Percentiles rank a stretch among this genome's conserved stretches.
phyloP scores from a whole-genome alignment of 2,797 vertebrate species.

The Parotocinclus haroldoi region DNA sequence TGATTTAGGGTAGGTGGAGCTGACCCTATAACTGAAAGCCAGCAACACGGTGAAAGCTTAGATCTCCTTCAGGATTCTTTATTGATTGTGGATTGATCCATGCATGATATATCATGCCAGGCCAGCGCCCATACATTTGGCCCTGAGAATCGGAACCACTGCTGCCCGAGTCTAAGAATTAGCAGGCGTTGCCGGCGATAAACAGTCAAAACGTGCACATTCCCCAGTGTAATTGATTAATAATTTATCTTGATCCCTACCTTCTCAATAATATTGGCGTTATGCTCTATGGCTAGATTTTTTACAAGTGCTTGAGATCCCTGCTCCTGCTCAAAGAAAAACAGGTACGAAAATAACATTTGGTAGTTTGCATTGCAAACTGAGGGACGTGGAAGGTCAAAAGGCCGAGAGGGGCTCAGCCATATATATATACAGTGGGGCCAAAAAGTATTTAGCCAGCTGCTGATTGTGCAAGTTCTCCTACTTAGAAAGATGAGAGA shows the following conservation, averaged over 20 bases:
- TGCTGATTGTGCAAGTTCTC: too few species aligned
- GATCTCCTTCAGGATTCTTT: constrained; percentile 29
- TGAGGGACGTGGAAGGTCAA: constrained; percentile 8
- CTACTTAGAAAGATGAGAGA: too few species aligned
- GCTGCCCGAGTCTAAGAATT: constrained; percentile 19
- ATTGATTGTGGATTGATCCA: constrained; percentile 21
- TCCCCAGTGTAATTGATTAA: constrained; percentile 39
- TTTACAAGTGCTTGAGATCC: too few species aligned
- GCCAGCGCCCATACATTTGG: constrained; percentile 19
- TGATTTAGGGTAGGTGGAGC: constrained; percentile 10
- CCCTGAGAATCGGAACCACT: constrained; percentile 30
- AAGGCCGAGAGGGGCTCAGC: constrained; percentile 9
- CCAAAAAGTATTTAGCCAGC: too few species aligned
- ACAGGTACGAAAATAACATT: too few species aligned
- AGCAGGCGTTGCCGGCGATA: constrained; percentile 4
- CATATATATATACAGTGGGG: too few species aligned
- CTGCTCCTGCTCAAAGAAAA: too few species aligned
- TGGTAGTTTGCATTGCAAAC: too few species aligned
- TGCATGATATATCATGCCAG: constrained; percentile 33
- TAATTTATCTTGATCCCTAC: constrained; percentile 33
- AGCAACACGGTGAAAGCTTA: constrained; percentile 7
- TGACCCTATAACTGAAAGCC: constrained; percentile 6
- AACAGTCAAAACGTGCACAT: constrained; percentile 42
- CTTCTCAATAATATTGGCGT: not conserved
- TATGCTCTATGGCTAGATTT: too few species aligned